Conservation (phyloP, 1,140 invertebrate species). For the Drosophila malerkotliana region DNA sequence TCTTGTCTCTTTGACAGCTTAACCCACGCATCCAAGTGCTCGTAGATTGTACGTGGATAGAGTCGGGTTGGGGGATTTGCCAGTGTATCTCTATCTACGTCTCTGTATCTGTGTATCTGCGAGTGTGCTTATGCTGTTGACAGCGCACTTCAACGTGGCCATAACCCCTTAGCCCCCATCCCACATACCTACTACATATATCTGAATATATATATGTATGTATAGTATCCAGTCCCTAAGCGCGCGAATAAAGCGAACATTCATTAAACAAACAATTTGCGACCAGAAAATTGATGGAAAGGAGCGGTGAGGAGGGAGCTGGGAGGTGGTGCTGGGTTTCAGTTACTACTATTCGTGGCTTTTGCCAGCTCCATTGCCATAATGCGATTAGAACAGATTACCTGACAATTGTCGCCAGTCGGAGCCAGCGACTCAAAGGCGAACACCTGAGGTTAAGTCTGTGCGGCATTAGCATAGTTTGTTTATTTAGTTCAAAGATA, state of each 20-base stretch:
- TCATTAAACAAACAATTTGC: slow-evolving; percentile 62
- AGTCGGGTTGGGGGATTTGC: slow-evolving; percentile 37
- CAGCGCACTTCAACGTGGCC: slow-evolving; percentile 57
- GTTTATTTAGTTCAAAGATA: slow-evolving; percentile 75
- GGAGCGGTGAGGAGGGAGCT: neutral
- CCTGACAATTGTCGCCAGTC: slow-evolving; percentile 72
- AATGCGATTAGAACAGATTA: slow-evolving; percentile 82
- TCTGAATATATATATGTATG: neutral
- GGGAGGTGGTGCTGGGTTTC: slow-evolving; percentile 1
- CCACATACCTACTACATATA: neutral
- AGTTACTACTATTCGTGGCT: slow-evolving; percentile 6
- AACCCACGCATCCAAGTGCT: slow-evolving; percentile 65
- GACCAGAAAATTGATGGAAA: neutral
- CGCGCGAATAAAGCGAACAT: slow-evolving; percentile 48
- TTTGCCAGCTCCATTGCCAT: slow-evolving; percentile 48
- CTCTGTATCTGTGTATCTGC: slow-evolving; percentile 16
- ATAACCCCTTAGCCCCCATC: slow-evolving; percentile 22
- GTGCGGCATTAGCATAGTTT: slow-evolving; percentile 74
- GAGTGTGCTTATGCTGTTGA: slow-evolving; percentile 65
- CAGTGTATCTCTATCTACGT: slow-evolving; percentile 26
- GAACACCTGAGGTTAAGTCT: slow-evolving; percentile 64
- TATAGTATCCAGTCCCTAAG: slow-evolving; percentile 29
- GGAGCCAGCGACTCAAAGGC: slow-evolving; percentile 8
- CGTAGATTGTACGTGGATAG: slow-evolving; percentile 49
- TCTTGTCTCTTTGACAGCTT: slow-evolving; percentile 80